A percentile compares a stretch with the other conserved stretches of the same genome.
These are phyloP conservation scores for Thereva nobilitata DNA, from an alignment of 2,888 invertebrate species.

Conservation along the genomic window DNA sequence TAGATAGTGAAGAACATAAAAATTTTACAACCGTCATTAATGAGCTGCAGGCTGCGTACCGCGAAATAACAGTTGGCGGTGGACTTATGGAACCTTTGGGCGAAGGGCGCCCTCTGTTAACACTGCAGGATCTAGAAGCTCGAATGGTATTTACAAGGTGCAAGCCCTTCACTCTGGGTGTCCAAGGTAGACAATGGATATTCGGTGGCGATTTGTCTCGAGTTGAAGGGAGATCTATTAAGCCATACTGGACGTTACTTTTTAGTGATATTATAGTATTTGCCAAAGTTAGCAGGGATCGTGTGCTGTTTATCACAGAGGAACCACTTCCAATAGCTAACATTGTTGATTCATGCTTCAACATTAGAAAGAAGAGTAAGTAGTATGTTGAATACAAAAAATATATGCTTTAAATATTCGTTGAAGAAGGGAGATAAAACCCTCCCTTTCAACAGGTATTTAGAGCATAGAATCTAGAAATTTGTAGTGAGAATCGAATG, in stretches of 20 bases:
- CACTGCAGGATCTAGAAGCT: constrained; percentile 83
- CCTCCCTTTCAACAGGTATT: too few relatives aligned
- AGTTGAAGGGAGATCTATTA: constrained; percentile 78
- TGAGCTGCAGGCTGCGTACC: constrained; percentile 68
- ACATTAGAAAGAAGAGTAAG: constrained; percentile 79
- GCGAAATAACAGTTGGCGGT: constrained; percentile 81
- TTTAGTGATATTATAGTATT: constrained; percentile 84
- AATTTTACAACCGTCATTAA: constrained; percentile 57
- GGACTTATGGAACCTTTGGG: constrained; percentile 85
- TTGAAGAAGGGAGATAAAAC: background rate
- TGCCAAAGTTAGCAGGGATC: constrained; percentile 82
- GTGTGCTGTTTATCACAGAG: constrained; percentile 85
- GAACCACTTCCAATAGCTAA: constrained; percentile 79
- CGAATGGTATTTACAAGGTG: constrained; percentile 88
- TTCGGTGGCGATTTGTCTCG: constrained; percentile 84
- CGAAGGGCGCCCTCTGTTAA: constrained; percentile 79
- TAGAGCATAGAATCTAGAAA: too few relatives aligned
- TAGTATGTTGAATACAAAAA: constrained; percentile 12
- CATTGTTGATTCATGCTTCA: constrained; percentile 83
- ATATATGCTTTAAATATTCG: background rate
- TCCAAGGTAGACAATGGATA: constrained; percentile 85
- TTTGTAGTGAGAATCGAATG: too few relatives aligned
- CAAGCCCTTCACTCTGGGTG: constrained; percentile 84
- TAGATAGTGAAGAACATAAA: constrained; percentile 58
- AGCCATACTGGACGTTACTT: constrained; percentile 84